Evolutionary conservation across 2,113 vertebrate species (phyloP).

Genomic region (Tichodroma muraria): DNA sequence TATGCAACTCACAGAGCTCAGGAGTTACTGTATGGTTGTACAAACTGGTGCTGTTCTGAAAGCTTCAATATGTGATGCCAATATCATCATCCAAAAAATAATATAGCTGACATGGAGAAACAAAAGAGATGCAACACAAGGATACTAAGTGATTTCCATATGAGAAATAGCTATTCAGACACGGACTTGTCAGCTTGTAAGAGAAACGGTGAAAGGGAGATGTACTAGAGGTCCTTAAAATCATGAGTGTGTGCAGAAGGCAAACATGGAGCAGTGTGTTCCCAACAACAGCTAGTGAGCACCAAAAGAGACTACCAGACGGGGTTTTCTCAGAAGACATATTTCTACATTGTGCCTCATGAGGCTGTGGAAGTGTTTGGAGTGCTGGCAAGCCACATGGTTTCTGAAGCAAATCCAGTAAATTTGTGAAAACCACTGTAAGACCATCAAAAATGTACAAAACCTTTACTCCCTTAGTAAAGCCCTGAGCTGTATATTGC

Average conservation of each 20-base stretch:
- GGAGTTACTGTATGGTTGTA: neutral
- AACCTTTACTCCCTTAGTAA: neutral
- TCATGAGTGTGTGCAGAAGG: accelerated
- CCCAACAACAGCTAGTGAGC: neutral
- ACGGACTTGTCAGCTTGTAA: neutral
- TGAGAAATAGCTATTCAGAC: neutral
- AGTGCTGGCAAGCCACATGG: neutral
- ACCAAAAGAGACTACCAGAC: neutral
- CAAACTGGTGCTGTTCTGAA: neutral
- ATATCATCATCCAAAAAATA: neutral
- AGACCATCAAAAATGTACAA: neutral
- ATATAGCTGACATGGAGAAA: neutral
- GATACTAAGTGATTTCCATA: neutral
- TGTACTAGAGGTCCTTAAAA: neutral
- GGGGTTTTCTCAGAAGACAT: neutral
- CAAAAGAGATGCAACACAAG: neutral
- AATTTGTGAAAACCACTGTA: neutral
- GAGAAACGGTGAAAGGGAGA: neutral
- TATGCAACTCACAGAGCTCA: neutral
- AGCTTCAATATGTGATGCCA: neutral
- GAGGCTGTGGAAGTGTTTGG: neutral
- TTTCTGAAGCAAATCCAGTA: neutral
- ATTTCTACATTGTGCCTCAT: neutral
- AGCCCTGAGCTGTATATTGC: neutral
- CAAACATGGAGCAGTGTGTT: accelerated